Evolutionary conservation across 2,888 invertebrate species (phyloP).

Genomic region (Cheilosia urbana): DNA sequence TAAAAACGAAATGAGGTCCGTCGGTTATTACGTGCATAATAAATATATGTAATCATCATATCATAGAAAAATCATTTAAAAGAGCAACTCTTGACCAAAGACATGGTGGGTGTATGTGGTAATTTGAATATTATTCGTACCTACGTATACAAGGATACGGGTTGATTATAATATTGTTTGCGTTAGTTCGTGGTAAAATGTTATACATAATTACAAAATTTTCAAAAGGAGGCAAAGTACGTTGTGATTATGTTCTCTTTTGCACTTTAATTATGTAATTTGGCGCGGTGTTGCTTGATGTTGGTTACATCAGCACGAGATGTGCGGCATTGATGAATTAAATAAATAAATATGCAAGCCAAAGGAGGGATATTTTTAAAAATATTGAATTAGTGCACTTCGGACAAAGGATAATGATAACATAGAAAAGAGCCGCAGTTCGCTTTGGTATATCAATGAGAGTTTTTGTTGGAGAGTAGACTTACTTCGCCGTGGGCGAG

Average conservation of each 20-base stretch:
- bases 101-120: slow-evolving; percentile 6
- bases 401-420: no score
- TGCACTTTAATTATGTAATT: slow-evolving; percentile 39
- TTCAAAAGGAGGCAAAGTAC: neutral
- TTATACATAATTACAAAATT: slow-evolving; percentile 35
- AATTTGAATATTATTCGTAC: neutral
- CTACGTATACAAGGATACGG: neutral
- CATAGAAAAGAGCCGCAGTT: no score
- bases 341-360: neutral
- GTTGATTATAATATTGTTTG: slow-evolving; percentile 29
- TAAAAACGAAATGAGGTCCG: neutral
- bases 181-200: neutral
- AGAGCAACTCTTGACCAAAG: neutral
- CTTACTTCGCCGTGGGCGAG: no score
- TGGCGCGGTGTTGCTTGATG: neutral
- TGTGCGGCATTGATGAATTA: neutral
- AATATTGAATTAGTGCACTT: no score
- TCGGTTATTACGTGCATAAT: slow-evolving; percentile 1
- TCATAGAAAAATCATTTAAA: slow-evolving; percentile 1
- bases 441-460: no score
- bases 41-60: neutral
- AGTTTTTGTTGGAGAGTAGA: no score
- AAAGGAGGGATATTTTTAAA: no score
- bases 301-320: neutral
- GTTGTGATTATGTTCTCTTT: slow-evolving; percentile 11